Conservation (phyloP, 2,888 invertebrate genomes). For the Drepanosiphum platanoidis region DNA sequence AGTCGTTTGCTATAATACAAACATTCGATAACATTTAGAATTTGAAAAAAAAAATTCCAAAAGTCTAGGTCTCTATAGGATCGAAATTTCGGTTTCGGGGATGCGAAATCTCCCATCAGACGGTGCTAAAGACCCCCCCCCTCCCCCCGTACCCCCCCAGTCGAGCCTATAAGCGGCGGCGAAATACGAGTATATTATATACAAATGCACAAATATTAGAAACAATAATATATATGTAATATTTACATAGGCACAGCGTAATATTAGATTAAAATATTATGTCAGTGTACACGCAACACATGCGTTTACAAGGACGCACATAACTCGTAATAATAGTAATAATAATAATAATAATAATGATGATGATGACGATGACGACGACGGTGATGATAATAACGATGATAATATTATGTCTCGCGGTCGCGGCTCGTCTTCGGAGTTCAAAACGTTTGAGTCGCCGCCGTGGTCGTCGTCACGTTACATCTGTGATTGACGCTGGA, state of each 20-base stretch:
- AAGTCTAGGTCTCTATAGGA: no score
- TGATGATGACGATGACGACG: neutral
- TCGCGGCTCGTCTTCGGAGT: neutral
- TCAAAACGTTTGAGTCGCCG: conserved; percentile 1
- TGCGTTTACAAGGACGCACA: neutral
- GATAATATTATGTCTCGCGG: neutral
- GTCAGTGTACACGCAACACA: neutral
- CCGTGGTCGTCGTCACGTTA: neutral
- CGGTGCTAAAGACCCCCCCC: no score
- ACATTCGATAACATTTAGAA: no score
- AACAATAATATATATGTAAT: conserved; percentile 5
- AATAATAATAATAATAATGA: no score
- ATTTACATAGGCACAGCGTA: neutral
- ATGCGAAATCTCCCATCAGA: no score
- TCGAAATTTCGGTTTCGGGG: no score
- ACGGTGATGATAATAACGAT: neutral
- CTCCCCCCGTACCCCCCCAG: no score
- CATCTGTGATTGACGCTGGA: neutral
- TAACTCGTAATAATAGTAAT: no score
- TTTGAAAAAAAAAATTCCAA: no score
- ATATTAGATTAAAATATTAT: conserved; percentile 4
- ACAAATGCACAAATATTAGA: neutral
- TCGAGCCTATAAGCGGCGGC: no score
- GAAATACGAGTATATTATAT: no score
- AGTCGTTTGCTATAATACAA: no score